Conservation (phyloP, 2,888 invertebrate genomes). For the Subacronicta megacephala region DNA sequence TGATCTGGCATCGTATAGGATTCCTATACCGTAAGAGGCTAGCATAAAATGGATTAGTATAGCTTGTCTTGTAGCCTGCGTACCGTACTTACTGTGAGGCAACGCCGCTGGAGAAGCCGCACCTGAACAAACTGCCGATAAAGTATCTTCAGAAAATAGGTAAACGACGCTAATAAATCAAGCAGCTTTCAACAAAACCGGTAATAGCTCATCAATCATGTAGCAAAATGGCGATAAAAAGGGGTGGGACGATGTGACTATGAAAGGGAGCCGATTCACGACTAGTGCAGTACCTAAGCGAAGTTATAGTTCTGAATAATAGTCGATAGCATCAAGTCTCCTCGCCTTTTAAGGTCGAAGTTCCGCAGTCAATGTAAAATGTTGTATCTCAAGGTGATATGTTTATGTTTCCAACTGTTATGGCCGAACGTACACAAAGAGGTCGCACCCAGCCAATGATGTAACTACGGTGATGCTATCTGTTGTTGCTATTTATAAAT, state of each 20-base stretch:
- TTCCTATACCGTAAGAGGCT: too few species aligned
- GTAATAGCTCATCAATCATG: conserved; percentile 81
- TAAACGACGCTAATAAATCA: conserved; percentile 59
- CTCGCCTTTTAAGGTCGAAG: conserved; percentile 48
- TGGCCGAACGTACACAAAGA: conserved; percentile 72
- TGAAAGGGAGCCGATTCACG: conserved; percentile 53
- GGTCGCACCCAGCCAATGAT: conserved; percentile 78
- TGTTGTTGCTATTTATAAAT: conserved; percentile 72
- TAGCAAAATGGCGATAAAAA: conserved; percentile 69
- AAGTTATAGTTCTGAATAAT: conserved; percentile 35
- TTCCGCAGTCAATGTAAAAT: conserved; percentile 48
- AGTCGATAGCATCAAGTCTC: conserved; percentile 34
- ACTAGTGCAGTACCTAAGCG: conserved; percentile 28
- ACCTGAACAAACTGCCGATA: conserved; percentile 15
- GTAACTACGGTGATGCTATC: conserved; percentile 77
- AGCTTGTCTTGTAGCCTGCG: too few species aligned
- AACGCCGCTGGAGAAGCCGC: neutral
- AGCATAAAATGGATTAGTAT: too few species aligned
- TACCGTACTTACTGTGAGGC: neutral
- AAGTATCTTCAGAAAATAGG: conserved; percentile 50
- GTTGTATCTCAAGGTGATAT: conserved; percentile 57
- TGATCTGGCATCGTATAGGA: too few species aligned
- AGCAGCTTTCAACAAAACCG: conserved; percentile 71
- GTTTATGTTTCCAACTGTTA: conserved; percentile 68
- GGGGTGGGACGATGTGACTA: conserved; percentile 56